phyloP scores from a whole-genome alignment of 2,113 vertebrate species.

The Melanostigma gelatinosum region DNA sequence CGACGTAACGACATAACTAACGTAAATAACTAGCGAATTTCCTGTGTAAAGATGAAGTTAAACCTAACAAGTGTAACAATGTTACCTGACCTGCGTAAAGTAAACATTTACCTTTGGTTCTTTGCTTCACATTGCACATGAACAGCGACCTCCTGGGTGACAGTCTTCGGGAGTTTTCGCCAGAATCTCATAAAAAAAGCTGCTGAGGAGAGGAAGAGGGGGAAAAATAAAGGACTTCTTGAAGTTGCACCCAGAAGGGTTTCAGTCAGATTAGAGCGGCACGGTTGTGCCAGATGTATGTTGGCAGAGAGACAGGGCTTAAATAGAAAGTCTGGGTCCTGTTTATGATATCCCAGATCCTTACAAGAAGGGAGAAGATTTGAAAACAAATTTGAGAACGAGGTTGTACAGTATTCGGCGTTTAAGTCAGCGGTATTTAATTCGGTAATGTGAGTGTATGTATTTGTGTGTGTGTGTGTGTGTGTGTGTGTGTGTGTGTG shows the following conservation, averaged over 20 bases:
- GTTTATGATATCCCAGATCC: conserved; percentile 64
- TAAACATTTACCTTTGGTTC: neutral
- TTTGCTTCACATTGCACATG: neutral
- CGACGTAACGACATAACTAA: too few species aligned
- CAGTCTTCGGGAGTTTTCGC: conserved; percentile 25
- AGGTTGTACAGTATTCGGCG: conserved; percentile 15
- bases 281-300: conserved; percentile 60
- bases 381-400: conserved; percentile 45
- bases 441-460: conserved; percentile 33
- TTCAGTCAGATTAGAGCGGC: conserved; percentile 49
- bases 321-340: conserved; percentile 59
- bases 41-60: too few species aligned
- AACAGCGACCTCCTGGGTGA: too few species aligned
- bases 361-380: conserved; percentile 52
- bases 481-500: conserved; percentile 36
- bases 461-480: conserved; percentile 34
- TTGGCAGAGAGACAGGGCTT: conserved; percentile 59
- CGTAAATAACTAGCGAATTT: too few species aligned
- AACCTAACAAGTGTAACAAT: too few species aligned
- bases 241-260: conserved; percentile 46
- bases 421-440: conserved; percentile 50
- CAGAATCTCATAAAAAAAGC: conserved; percentile 65
- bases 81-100: too few species aligned
- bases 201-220: conserved; percentile 41
- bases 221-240: conserved; percentile 40